phyloP scores from a whole-genome alignment of 2,113 vertebrate genomes.

The Phylloscopus whistleri region DNA sequence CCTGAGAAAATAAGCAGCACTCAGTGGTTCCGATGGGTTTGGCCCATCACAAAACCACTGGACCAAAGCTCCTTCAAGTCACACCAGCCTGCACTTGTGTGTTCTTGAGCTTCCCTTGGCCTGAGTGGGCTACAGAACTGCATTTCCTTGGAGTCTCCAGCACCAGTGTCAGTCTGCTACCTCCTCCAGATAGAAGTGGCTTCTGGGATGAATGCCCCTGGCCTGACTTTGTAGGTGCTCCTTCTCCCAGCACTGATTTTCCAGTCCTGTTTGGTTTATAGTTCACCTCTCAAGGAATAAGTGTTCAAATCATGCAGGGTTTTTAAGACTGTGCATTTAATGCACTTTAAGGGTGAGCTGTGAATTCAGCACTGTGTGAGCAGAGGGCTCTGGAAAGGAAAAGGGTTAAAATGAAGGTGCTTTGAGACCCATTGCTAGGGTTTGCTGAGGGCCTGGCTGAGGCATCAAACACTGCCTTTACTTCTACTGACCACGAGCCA shows the following conservation, averaged over 20 bases:
- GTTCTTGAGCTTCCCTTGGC: neutral
- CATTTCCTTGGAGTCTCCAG: neutral
- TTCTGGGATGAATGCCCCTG: neutral
- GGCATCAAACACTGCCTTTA: neutral
- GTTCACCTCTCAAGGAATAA: neutral
- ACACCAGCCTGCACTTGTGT: neutral
- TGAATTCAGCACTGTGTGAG: neutral
- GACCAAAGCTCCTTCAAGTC: neutral
- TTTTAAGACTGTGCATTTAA: neutral
- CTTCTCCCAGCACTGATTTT: neutral
- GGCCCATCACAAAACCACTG: neutral
- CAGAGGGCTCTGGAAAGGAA: neutral
- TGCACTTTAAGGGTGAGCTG: neutral
- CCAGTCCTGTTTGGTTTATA: rapidly evolving
- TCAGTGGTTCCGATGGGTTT: neutral
- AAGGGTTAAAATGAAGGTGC: neutral
- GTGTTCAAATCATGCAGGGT: neutral
- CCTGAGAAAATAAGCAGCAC: neutral
- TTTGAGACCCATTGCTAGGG: neutral
- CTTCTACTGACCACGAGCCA: neutral
- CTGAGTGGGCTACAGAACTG: neutral
- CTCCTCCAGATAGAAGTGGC: neutral
- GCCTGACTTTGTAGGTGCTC: neutral
- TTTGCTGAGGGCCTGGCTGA: neutral
- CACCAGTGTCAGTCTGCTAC: rapidly evolving